Evolutionary conservation across 1,140 invertebrate species (phyloP).

Genomic region (Patella vulgata): DNA sequence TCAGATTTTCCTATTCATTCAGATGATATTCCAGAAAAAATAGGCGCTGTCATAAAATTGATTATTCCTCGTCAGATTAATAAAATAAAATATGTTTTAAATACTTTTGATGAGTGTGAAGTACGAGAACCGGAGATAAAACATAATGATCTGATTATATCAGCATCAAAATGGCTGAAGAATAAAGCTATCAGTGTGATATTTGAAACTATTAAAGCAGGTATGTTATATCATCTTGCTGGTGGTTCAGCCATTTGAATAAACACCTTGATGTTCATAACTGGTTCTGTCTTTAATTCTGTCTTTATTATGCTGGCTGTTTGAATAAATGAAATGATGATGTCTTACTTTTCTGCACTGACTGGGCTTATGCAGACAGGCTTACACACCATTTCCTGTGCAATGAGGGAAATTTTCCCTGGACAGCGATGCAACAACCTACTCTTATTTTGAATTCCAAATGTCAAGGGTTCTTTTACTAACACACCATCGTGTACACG

Average conservation of each 20-base stretch:
- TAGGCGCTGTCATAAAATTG: neutral
- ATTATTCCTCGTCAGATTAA: constrained; percentile 12
- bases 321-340: no score
- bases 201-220: neutral
- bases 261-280: no score
- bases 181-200: neutral
- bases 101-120: constrained; percentile 1
- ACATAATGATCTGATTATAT: neutral
- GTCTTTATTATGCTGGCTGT: no score
- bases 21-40: neutral
- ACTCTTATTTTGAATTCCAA: no score
- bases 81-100: neutral
- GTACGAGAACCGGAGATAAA: neutral
- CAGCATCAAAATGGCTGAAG: constrained; percentile 13
- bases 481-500: no score
- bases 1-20: neutral
- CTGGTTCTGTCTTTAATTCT: neutral
- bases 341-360: no score
- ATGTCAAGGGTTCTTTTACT: no score
- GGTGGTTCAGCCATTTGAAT: neutral
- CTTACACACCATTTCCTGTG: no score
- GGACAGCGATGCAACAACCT: no score
- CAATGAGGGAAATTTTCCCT: no score
- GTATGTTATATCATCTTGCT: neutral
- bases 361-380: no score